Evolutionary conservation across 2,113 vertebrate species (phyloP).

Genomic region (Rhinolophus sinicus): DNA sequence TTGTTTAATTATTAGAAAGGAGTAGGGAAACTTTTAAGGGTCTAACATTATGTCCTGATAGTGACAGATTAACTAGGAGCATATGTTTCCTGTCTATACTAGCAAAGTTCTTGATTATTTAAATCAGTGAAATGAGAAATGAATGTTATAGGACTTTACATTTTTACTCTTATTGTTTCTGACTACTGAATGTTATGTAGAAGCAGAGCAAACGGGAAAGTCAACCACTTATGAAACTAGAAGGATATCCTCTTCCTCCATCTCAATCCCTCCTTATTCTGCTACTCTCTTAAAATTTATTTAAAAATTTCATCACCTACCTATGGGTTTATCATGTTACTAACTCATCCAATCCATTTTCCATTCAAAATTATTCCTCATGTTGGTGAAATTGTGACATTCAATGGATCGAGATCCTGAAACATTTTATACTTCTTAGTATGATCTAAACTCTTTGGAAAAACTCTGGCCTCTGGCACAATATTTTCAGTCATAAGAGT

Average conservation of each 20-base stretch:
- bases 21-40: not conserved
- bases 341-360: constrained; percentile 19
- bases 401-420: not conserved
- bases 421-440: constrained; percentile 52
- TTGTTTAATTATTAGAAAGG: not conserved
- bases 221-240: not conserved
- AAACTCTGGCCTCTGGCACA: constrained; percentile 82
- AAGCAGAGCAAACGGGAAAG: not conserved
- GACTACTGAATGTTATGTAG: not conserved
- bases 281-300: not conserved
- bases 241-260: not conserved
- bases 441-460: constrained; percentile 71
- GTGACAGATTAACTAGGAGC: not conserved
- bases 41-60: not conserved
- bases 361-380: constrained; percentile 56
- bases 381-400: constrained; percentile 49
- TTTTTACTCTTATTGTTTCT: not conserved
- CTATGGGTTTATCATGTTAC: not conserved
- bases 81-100: not conserved
- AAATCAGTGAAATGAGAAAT: not conserved
- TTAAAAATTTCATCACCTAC: not conserved
- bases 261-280: not conserved
- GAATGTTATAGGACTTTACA: not conserved
- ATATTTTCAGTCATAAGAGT: constrained; percentile 81
- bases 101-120: not conserved